A percentile compares a stretch with the other conserved stretches of the same genome.
Conservation (phyloP, 2,888 invertebrate genomes). For the Diarsia rubi region DNA sequence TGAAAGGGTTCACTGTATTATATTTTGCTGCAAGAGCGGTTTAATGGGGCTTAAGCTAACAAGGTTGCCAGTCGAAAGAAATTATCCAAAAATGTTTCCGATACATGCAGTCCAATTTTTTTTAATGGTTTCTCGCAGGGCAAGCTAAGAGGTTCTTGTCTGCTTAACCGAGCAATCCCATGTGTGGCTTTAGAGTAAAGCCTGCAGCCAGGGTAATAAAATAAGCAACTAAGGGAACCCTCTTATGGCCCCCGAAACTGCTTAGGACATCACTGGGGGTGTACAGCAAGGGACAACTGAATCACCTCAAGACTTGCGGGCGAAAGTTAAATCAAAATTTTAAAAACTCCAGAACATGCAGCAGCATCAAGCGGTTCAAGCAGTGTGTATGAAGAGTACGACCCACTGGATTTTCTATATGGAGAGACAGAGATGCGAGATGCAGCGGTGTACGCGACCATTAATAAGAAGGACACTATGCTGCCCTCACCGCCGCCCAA, state of each 20-base stretch:
- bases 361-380: constrained; percentile 82
- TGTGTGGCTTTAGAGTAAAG: neutral
- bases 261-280: neutral
- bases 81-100: neutral
- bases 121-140: neutral
- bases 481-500: constrained; percentile 88
- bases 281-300: neutral
- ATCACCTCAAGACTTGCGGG: neutral
- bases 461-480: constrained; percentile 82
- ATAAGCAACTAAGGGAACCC: neutral
- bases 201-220: neutral
- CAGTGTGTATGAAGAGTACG: constrained; percentile 89
- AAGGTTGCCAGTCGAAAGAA: neutral
- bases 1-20: neutral
- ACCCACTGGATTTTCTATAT: constrained; percentile 88
- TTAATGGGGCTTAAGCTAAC: neutral
- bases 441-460: constrained; percentile 84
- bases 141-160: neutral
- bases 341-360: constrained; percentile 78
- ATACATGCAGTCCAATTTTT: neutral
- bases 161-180: no score
- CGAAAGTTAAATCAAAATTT: neutral
- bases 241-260: neutral
- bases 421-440: constrained; percentile 89
- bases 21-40: neutral